Percentiles rank a stretch among this genome's conserved stretches.
Evolutionary conservation across 2,888 invertebrate genomes (phyloP).

Genomic region (Lithodes maja): DNA sequence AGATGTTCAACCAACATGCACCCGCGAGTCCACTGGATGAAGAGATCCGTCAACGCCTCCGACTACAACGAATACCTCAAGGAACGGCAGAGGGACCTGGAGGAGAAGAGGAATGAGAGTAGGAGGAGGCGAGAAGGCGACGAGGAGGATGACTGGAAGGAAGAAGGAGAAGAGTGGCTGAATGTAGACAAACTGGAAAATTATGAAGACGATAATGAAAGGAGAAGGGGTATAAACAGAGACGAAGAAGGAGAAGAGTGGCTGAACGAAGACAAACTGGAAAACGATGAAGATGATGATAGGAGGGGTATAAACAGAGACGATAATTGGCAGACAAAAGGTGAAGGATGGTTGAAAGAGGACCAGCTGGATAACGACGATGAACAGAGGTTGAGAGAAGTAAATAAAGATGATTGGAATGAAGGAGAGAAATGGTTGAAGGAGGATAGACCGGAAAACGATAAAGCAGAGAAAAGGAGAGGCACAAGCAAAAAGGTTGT

Average conservation of each 20-base stretch:
- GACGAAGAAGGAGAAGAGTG: neutral
- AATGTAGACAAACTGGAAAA: neutral
- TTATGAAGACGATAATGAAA: neutral
- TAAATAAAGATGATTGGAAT: neutral
- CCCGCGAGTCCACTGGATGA: constrained; percentile 64
- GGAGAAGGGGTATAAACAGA: no score
- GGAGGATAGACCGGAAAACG: neutral
- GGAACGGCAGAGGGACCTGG: neutral
- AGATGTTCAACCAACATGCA: constrained; percentile 67
- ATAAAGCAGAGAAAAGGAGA: neutral
- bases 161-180: neutral
- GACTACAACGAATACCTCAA: constrained; percentile 44
- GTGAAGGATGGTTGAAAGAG: neutral
- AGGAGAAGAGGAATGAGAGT: neutral
- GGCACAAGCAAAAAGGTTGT: neutral
- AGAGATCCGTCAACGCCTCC: constrained; percentile 57
- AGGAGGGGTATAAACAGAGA: neutral
- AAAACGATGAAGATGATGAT: constrained; percentile 7
- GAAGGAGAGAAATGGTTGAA: constrained; percentile 7
- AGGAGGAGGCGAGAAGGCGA: no score
- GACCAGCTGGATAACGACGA: neutral
- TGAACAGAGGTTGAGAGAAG: neutral
- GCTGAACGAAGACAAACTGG: neutral
- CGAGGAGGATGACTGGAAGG: neutral
- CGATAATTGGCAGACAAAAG: no score